Base-by-base conservation (phyloP, 2,888 invertebrate genomes). In the Dynastes hyllus region DNA sequence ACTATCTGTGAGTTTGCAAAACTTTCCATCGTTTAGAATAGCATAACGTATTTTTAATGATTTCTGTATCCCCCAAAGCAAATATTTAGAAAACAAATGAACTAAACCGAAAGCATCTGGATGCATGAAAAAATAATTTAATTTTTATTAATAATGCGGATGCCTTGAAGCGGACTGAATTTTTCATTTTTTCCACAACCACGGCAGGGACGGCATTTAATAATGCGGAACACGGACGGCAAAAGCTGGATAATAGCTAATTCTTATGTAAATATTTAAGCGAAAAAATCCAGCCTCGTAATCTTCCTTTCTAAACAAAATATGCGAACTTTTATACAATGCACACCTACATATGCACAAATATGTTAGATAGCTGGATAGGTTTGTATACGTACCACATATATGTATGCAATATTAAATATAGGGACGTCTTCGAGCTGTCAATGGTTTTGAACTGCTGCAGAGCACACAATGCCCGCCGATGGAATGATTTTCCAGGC, bases 391-490 rank as follows among this genome's bases (percentile, higher is more conserved):
- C 27, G 9, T 22, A 22, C 16, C 16, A 50, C 2, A 51, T 69
- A 51, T 50, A 11, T 45, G 8, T 45, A 45, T 45, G 45, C 40
- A 40, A 9, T 9, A 40, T 40, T 4, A 2, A 45, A 11, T 11
- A 11, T 2, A 45, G 45, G 45, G 9, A 45, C 8, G 16, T 69
- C 51, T 5, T 27, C 69, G 11, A 11, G n/a, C 5, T 37, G 13
- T 71, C 70, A 71, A 53, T 71, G 22, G 51, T 11, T 55, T 37
- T 40, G 55, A 71, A 55, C 55, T 58, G 58, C 37, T 37, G 71
- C 71, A 16, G 55, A 71, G 71, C 51, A 11, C 58, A 71, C 58
- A 55, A 71, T 55, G 71, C 40, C 37, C 71, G 58, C 71, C 71
- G 58, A 71, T 40, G 71, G 40, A 71, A 55, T 58, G 55, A n/a